phyloP scores from a whole-genome alignment of 2,797 vertebrate species.

The Tapera naevia region DNA sequence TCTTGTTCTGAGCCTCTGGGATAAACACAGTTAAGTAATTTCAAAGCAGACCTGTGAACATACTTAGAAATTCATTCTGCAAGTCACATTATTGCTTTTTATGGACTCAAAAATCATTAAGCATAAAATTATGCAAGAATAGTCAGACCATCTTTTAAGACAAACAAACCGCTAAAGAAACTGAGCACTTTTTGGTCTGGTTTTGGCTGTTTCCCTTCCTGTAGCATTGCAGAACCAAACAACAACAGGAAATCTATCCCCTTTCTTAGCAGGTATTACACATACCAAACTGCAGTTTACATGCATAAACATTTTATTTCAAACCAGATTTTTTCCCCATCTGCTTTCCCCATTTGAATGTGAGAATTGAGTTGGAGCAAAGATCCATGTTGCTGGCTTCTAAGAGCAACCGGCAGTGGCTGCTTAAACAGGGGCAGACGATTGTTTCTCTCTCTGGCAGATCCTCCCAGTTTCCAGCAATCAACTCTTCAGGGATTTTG shows the following conservation, averaged over 20 bases:
- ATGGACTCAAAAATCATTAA: not conserved
- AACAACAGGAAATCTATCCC: not conserved
- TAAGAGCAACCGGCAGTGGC: not conserved
- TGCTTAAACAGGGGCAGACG: not conserved
- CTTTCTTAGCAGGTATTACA: not conserved
- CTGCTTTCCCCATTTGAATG: not conserved
- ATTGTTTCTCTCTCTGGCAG: not conserved
- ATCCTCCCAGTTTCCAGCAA: not conserved
- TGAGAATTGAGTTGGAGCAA: not conserved
- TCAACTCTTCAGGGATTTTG: not conserved
- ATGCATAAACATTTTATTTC: not conserved
- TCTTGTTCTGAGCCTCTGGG: not conserved
- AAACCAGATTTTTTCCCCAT: not conserved
- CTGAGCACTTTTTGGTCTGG: not conserved
- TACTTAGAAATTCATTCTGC: not conserved
- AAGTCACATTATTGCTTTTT: not conserved
- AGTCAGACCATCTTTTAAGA: not conserved
- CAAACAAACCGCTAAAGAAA: not conserved
- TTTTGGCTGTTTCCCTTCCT: not conserved
- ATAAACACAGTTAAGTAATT: not conserved
- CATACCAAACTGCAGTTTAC: not conserved
- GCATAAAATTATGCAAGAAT: not conserved
- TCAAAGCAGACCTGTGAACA: not conserved
- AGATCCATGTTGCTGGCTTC: accelerated
- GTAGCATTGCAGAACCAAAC: not conserved